A percentile compares a stretch with the other conserved stretches of the same genome.
phyloP scores from a whole-genome alignment of 1,140 invertebrate species.

The Hyles vespertilio region DNA sequence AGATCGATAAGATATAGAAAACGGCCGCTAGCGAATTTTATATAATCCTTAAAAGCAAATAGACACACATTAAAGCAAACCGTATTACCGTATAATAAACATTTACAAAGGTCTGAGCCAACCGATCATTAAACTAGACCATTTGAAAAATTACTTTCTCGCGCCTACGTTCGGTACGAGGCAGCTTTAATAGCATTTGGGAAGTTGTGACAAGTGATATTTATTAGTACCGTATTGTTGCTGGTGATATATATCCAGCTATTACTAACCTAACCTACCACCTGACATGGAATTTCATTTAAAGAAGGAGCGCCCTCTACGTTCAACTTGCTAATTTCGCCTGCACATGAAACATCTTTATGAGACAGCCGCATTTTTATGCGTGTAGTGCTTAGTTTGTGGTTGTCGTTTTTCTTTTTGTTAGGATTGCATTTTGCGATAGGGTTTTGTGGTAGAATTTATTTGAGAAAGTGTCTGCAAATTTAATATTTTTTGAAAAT shows the following conservation, averaged over 20 bases:
- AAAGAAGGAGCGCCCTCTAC: conserved; percentile 39
- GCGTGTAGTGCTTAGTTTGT: conserved; percentile 20
- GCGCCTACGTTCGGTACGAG: not conserved
- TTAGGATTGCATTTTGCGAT: too few relatives aligned
- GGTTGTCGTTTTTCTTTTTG: too few relatives aligned
- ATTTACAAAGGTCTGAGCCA: not conserved
- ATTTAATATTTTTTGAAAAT: too few relatives aligned
- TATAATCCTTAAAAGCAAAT: too few relatives aligned
- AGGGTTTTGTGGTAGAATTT: too few relatives aligned
- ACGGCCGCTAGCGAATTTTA: too few relatives aligned
- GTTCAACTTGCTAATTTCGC: conserved; percentile 46
- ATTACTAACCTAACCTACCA: conserved; percentile 35
- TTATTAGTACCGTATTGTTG: conserved; percentile 44
- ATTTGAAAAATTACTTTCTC: conserved; percentile 15
- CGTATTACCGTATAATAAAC: too few relatives aligned
- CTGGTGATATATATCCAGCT: conserved; percentile 40
- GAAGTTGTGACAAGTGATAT: conserved; percentile 40
- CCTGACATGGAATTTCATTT: conserved; percentile 61
- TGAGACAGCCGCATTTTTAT: conserved; percentile 47
- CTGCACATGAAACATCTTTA: conserved; percentile 45
- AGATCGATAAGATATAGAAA: too few relatives aligned
- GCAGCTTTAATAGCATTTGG: conserved; percentile 24
- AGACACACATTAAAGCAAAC: too few relatives aligned
- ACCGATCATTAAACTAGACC: conserved; percentile 15
- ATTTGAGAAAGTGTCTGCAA: too few relatives aligned